These are phyloP conservation scores for Malacoctenus gilli DNA, from an alignment of 2,797 vertebrate genomes.

Conservation along the genomic window DNA sequence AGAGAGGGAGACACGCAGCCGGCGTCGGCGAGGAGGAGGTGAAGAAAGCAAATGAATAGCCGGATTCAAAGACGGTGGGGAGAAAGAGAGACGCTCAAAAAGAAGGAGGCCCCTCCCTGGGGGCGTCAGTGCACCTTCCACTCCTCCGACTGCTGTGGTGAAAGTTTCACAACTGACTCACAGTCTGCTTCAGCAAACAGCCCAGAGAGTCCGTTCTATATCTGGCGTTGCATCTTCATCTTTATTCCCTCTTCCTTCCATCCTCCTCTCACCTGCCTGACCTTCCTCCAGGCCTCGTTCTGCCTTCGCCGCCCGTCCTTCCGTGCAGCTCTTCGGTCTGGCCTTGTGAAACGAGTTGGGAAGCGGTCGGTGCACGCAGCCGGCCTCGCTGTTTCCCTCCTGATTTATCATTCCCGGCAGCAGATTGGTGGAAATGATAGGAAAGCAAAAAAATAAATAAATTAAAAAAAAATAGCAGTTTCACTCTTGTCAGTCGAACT, in stretches of 20 bases:
- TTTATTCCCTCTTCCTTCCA: slow-evolving; percentile 13
- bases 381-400: neutral
- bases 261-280: slow-evolving; percentile 34
- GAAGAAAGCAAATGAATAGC: slow-evolving; percentile 65
- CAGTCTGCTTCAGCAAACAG: slow-evolving; percentile 50
- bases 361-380: neutral
- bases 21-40: slow-evolving; percentile 55
- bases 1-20: slow-evolving; percentile 32
- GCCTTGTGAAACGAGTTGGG: neutral
- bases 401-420: slow-evolving; percentile 3
- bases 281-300: slow-evolving; percentile 37
- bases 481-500: too few species aligned
- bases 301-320: slow-evolving; percentile 20
- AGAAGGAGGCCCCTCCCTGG: slow-evolving; percentile 49
- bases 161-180: slow-evolving; percentile 55
- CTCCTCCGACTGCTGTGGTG: slow-evolving; percentile 44
- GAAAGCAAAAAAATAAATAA: too few species aligned
- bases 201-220: slow-evolving; percentile 47
- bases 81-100: slow-evolving; percentile 42
- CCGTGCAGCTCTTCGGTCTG: slow-evolving; percentile 18
- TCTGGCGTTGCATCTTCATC: slow-evolving; percentile 30
- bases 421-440: too few species aligned
- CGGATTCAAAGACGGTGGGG: slow-evolving; percentile 54
- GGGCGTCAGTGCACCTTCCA: slow-evolving; percentile 34
- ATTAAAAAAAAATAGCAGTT: too few species aligned